phyloP scores from a whole-genome alignment of 2,888 invertebrate genomes.

The Lissonota sp. region DNA sequence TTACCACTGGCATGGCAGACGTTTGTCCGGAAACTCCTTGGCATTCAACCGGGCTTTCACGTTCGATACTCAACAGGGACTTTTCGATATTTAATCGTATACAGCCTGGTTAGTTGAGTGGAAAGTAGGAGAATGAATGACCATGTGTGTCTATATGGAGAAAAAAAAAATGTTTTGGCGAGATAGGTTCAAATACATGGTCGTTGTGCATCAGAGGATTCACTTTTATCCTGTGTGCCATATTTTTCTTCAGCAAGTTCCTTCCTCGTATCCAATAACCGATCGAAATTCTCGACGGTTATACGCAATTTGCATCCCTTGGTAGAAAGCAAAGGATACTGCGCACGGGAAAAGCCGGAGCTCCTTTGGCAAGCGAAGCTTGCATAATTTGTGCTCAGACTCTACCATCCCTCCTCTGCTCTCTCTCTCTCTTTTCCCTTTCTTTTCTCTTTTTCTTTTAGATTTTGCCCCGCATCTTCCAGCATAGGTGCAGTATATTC shows the following conservation, averaged over 20 bases:
- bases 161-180: no score
- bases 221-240: constrained; percentile 15
- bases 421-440: constrained; percentile 15
- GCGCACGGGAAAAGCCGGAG: constrained; percentile 42
- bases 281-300: constrained; percentile 70
- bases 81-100: no score
- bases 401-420: not conserved
- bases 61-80: not conserved
- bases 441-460: constrained; percentile 29
- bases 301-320: constrained; percentile 43
- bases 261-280: constrained; percentile 72
- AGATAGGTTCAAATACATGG: no score
- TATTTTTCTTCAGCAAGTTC: constrained; percentile 12
- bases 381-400: constrained; percentile 78
- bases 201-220: constrained; percentile 51
- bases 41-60: constrained; percentile 23
- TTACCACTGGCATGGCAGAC: no score
- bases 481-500: constrained; percentile 11
- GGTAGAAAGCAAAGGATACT: constrained; percentile 18
- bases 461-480: constrained; percentile 12
- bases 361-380: constrained; percentile 82
- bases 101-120: no score
- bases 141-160: no score
- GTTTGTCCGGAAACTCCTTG: constrained; percentile 28
- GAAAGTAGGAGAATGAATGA: no score